These are phyloP conservation scores for Tetranychus truncatus DNA, from an alignment of 2,888 invertebrate genomes.

Conservation along the genomic window DNA sequence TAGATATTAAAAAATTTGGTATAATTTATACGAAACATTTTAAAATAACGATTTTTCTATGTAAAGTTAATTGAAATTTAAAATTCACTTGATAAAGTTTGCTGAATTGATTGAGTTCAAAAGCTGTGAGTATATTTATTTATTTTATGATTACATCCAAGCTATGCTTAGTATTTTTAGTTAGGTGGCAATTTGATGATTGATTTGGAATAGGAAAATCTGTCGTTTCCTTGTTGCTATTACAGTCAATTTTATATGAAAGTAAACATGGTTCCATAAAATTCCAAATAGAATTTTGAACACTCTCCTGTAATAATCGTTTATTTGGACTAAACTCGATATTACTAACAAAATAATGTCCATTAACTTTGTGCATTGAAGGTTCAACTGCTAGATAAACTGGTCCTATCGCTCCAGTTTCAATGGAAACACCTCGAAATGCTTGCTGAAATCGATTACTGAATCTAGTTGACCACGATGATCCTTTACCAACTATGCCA, in stretches of 20 bases:
- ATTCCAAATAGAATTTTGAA: not conserved
- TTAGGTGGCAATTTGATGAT: no score
- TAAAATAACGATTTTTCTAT: no score
- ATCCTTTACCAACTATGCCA: not conserved
- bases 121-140: no score
- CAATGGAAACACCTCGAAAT: not conserved
- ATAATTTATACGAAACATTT: no score
- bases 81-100: no score
- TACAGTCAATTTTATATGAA: not conserved
- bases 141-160: no score
- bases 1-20: no score
- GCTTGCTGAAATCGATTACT: not conserved
- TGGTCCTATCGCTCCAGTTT: not conserved
- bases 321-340: not conserved
- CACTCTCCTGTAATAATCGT: not conserved
- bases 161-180: no score
- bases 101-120: no score
- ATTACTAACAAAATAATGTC: not conserved
- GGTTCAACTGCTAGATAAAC: not conserved
- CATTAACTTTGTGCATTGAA: not conserved
- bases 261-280: not conserved
- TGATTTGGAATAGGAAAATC: no score
- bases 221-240: not conserved
- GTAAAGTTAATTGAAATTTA: no score
- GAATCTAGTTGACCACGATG: not conserved